Base-by-base conservation (phyloP, 2,113 vertebrate species). In the Phycodurus eques region DNA sequence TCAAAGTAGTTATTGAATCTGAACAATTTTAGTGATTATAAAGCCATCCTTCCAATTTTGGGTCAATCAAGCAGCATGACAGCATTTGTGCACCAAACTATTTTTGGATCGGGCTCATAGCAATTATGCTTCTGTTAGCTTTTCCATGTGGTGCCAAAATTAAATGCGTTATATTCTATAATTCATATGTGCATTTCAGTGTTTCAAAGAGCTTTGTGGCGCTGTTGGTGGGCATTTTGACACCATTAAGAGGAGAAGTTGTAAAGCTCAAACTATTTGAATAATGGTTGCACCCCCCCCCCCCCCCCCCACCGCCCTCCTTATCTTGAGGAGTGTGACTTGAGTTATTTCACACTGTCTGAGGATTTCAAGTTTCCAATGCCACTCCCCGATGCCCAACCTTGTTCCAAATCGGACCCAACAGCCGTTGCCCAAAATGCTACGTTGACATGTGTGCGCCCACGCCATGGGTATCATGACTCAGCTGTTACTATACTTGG, bases 381-480 rank as follows among this genome's bases (percentile, higher is more conserved):
- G 78, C 70, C 86, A 57, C 83, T 71, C 88, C 83, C 73, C 49
- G 60, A 63, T 66, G 57, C 68, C 33, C 67, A 44, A 62, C 75
- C 66, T 71, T 63, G 64, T 85, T 68, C 57, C 35, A 31, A 70
- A 83, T 74, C 66, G 61, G 72, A 74, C 57, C 22, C n/a, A 83
- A 80, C 90, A 90, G 81, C 86, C 88, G 90, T 53, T 35, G 17
- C 56, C 61, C 72, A 73, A 70, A 60, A 33, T 42, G 71, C 5
- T 27, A 66, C 72, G 78, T 70, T 11, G 70, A 49, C n/a, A 27
- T 81, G 79, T 74, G 27, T 5, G 44, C n/a, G 71, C 78, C 80
- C 75, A 72, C 72, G 49, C 62, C 43, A 4, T 14, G 70, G 7
- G 9, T 71, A 22, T 80, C 73, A 80, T 51, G 69, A 73, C 43